A percentile compares a stretch with the other conserved stretches of the same genome.
phyloP scores from a whole-genome alignment of 2,888 invertebrate genomes.

The Lagria hirta region DNA sequence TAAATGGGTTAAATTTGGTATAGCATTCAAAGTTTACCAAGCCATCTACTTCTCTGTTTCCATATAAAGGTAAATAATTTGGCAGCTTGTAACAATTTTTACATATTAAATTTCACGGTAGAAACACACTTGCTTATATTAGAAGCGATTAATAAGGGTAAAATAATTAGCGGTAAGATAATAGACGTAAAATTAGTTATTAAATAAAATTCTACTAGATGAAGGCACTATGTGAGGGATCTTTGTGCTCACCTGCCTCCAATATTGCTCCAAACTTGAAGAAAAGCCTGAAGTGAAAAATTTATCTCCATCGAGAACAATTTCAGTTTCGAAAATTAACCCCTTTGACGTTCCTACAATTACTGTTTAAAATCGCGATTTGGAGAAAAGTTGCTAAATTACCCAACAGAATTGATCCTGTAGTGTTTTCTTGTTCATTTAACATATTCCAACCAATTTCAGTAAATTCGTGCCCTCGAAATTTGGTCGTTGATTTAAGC shows the following conservation, averaged over 20 bases:
- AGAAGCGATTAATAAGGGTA: too few species aligned
- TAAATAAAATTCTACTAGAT: slow-evolving; percentile 1
- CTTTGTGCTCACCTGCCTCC: slow-evolving; percentile 74
- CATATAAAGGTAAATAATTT: slow-evolving; percentile 73
- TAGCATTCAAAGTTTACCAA: slow-evolving; percentile 55
- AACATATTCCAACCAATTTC: slow-evolving; percentile 87
- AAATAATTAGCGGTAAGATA: too few species aligned
- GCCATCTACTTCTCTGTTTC: slow-evolving; percentile 72
- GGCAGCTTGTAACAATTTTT: slow-evolving; percentile 63
- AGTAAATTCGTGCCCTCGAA: slow-evolving; percentile 80
- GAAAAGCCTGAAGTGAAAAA: slow-evolving; percentile 73
- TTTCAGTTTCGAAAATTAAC: slow-evolving; percentile 86
- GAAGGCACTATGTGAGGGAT: too few species aligned
- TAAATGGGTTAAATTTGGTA: neutral
- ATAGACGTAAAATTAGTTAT: too few species aligned
- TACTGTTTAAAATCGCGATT: neutral
- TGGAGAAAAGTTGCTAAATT: slow-evolving; percentile 35
- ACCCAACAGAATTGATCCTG: slow-evolving; percentile 78
- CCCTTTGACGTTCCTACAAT: slow-evolving; percentile 80
- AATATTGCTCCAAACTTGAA: slow-evolving; percentile 71
- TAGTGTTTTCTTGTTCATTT: slow-evolving; percentile 67
- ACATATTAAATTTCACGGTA: too few species aligned
- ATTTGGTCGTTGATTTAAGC: slow-evolving; percentile 66
- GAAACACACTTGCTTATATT: too few species aligned
- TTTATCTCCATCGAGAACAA: slow-evolving; percentile 78